phyloP scores from a whole-genome alignment of 2,797 vertebrate species.

The Coregonus ussuriensis region DNA sequence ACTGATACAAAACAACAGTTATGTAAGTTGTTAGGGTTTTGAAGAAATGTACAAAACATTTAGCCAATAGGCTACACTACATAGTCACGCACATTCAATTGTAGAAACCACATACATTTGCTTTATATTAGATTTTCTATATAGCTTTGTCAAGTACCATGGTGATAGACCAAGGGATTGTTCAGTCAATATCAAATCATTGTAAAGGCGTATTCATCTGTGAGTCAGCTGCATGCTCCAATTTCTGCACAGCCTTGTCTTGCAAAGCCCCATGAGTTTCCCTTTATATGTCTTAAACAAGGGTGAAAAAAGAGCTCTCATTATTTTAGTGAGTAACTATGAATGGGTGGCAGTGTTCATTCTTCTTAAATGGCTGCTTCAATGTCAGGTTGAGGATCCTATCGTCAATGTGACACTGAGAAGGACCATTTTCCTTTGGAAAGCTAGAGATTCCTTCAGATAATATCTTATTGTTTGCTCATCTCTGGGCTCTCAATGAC shows the following conservation, averaged over 20 bases:
- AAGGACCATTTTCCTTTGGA: slow-evolving; percentile 83
- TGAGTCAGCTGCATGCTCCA: slow-evolving; percentile 80
- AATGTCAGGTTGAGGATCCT: slow-evolving; percentile 87
- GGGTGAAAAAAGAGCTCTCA: slow-evolving; percentile 82
- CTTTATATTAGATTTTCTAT: slow-evolving; percentile 46
- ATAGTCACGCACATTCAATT: slow-evolving; percentile 29
- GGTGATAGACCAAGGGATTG: slow-evolving; percentile 70
- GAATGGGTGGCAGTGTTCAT: slow-evolving; percentile 82
- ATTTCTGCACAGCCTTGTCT: slow-evolving; percentile 80
- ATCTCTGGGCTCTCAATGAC: slow-evolving; percentile 83
- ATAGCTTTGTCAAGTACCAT: slow-evolving; percentile 33
- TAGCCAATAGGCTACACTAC: neutral
- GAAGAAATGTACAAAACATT: neutral
- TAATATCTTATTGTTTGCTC: slow-evolving; percentile 87
- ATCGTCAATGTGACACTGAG: slow-evolving; percentile 84
- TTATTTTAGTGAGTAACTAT: slow-evolving; percentile 80
- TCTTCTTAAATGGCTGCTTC: slow-evolving; percentile 87
- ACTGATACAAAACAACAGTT: neutral
- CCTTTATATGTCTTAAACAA: slow-evolving; percentile 85
- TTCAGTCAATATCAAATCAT: slow-evolving; percentile 75
- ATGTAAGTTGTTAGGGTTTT: slow-evolving; percentile 19
- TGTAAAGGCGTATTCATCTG: slow-evolving; percentile 79
- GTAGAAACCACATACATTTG: neutral
- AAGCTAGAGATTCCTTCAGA: slow-evolving; percentile 85
- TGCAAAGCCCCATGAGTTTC: slow-evolving; percentile 76